A percentile compares a stretch with the other conserved stretches of the same genome.
These are phyloP conservation scores for Cataglyphis cursor DNA, from an alignment of 2,888 invertebrate genomes.

Conservation along the genomic window DNA sequence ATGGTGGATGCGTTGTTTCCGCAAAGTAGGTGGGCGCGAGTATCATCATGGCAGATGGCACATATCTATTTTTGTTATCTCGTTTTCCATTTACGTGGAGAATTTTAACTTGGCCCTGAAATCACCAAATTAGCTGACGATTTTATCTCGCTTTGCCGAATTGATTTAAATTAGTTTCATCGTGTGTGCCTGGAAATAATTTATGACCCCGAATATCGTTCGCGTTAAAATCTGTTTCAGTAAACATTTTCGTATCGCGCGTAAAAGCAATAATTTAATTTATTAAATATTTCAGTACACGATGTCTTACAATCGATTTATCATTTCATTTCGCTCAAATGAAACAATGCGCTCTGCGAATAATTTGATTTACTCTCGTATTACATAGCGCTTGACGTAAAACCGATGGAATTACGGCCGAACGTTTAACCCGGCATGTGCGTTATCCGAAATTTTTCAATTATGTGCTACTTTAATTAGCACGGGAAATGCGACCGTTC, in stretches of 20 bases:
- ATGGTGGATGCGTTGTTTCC: slow-evolving; percentile 69
- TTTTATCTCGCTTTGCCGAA: background rate
- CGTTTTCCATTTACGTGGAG: slow-evolving; percentile 55
- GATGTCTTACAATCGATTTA: slow-evolving; percentile 53
- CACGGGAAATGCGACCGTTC: slow-evolving; percentile 53
- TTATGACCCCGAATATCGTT: slow-evolving; percentile 16
- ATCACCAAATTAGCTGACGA: slow-evolving; percentile 48
- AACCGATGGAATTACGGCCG: slow-evolving; percentile 61
- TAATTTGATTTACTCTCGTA: slow-evolving; percentile 48
- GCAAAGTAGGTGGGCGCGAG: slow-evolving; percentile 55
- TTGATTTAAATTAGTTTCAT: slow-evolving; percentile 24
- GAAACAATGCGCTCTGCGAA: slow-evolving; percentile 36
- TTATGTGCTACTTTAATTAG: slow-evolving; percentile 68
- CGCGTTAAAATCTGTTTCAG: slow-evolving; percentile 29
- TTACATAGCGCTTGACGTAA: slow-evolving; percentile 44
- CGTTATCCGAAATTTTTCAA: slow-evolving; percentile 69
- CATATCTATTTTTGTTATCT: slow-evolving; percentile 70
- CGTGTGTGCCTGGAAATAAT: background rate
- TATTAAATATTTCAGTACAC: slow-evolving; percentile 29
- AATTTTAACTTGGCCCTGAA: slow-evolving; percentile 56
- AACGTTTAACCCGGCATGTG: slow-evolving; percentile 53
- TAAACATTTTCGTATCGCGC: slow-evolving; percentile 11
- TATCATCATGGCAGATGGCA: slow-evolving; percentile 69
- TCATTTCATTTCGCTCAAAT: slow-evolving; percentile 38
- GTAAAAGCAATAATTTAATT: slow-evolving; percentile 34